A percentile compares a stretch with the other conserved stretches of the same genome.
These are phyloP conservation scores for Hecatera dysodea DNA, from an alignment of 2,888 invertebrate species.

Conservation along the genomic window DNA sequence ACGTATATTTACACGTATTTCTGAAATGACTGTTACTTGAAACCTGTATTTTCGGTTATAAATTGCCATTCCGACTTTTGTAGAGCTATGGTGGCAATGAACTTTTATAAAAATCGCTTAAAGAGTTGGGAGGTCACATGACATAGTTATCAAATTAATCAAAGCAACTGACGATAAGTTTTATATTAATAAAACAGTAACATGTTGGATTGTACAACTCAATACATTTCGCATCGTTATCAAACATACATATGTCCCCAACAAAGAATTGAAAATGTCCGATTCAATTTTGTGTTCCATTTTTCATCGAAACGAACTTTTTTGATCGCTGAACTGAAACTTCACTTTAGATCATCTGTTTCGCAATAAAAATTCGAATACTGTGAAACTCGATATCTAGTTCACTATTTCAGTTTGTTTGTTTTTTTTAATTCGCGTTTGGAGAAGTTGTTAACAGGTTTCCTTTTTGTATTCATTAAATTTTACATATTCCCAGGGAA, in stretches of 20 bases:
- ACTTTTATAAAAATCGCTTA: conserved; percentile 2
- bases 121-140: conserved; percentile 21
- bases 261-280: conserved; percentile 26
- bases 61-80: conserved; percentile 6
- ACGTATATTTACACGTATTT: conserved; percentile 27
- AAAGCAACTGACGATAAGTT: conserved; percentile 4
- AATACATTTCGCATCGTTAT: conserved; percentile 17
- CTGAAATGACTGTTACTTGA: conserved; percentile 1
- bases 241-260: conserved; percentile 3
- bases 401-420: conserved; percentile 31
- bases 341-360: conserved; percentile 25
- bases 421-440: conserved; percentile 2
- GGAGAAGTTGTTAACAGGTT: background rate
- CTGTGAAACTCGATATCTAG: conserved; percentile 28
- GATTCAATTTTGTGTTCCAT: conserved; percentile 19
- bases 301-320: conserved; percentile 35
- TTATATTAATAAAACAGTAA: background rate
- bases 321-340: conserved; percentile 29
- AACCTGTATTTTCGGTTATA: conserved; percentile 7
- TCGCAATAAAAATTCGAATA: conserved; percentile 20
- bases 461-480: conserved; percentile 3
- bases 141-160: conserved; percentile 17
- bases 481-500: conserved; percentile 3
- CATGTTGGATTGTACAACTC: conserved; percentile 11
- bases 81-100: conserved; percentile 10